Evolutionary conservation across 2,797 vertebrate genomes (phyloP).

Genomic region (Anniella stebbinsi): DNA sequence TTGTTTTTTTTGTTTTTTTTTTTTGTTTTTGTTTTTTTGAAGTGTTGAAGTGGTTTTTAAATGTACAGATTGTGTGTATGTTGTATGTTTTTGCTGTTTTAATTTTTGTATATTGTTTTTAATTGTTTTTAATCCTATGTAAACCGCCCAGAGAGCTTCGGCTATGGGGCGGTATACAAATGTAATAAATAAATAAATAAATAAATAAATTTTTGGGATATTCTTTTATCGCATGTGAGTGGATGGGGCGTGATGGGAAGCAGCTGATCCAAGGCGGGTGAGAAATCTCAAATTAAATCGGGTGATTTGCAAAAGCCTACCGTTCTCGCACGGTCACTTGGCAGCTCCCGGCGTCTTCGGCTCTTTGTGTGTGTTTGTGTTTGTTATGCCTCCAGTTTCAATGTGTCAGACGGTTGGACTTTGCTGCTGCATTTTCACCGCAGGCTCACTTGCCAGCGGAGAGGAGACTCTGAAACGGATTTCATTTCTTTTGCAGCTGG

Average conservation of each 20-base stretch:
- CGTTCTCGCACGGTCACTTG: slow-evolving; percentile 36
- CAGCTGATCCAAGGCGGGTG: slow-evolving; percentile 27
- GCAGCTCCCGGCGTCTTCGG: slow-evolving; percentile 12
- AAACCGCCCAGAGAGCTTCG: no score
- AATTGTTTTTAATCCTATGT: no score
- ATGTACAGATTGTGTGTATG: no score
- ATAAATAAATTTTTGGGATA: slow-evolving; percentile 3
- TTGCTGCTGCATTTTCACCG: slow-evolving; percentile 12
- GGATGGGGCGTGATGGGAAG: background rate
- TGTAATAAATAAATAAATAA: no score
- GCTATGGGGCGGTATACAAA: no score
- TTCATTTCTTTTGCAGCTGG: slow-evolving; percentile 19
- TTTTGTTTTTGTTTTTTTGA: no score
- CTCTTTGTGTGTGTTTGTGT: background rate
- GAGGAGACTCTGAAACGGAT: slow-evolving; percentile 18
- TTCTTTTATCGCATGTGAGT: slow-evolving; percentile 21
- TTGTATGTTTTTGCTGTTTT: no score
- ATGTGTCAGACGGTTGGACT: slow-evolving; percentile 13
- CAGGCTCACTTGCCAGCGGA: slow-evolving; percentile 38
- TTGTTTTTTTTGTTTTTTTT: no score
- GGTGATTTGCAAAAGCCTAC: background rate
- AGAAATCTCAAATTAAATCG: slow-evolving; percentile 18
- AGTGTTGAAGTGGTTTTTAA: no score
- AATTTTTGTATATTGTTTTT: no score
- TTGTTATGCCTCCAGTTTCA: slow-evolving; percentile 31